phyloP scores from a whole-genome alignment of 2,888 invertebrate species.

The Acanthopleura granulata region DNA sequence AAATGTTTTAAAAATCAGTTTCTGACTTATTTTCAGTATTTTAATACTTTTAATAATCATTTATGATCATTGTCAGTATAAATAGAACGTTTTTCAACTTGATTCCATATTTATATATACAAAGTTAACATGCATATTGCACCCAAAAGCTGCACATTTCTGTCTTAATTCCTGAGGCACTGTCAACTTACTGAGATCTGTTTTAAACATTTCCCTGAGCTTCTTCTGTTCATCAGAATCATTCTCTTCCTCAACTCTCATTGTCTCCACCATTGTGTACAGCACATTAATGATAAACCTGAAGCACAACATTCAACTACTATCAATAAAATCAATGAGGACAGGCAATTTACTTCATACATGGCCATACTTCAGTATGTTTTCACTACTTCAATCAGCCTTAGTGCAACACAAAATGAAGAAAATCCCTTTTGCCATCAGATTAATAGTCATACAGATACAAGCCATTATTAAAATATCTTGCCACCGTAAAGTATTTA shows the following conservation, averaged over 20 bases:
- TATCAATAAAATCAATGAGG: background rate
- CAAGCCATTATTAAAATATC: no score
- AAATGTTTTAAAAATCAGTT: no score
- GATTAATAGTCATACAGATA: no score
- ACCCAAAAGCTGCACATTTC: background rate
- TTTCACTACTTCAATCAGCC: background rate
- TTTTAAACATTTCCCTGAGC: slow-evolving; percentile 74
- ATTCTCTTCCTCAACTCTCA: slow-evolving; percentile 70
- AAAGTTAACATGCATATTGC: background rate
- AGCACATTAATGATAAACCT: slow-evolving; percentile 89
- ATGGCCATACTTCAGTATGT: background rate
- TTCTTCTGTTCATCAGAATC: slow-evolving; percentile 62
- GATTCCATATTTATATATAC: no score
- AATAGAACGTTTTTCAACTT: no score
- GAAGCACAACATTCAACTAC: background rate
- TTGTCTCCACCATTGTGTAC: slow-evolving; percentile 95
- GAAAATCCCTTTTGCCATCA: no score
- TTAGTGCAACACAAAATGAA: background rate
- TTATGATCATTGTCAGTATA: no score
- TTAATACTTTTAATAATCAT: no score
- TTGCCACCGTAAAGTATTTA: no score
- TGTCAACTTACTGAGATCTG: slow-evolving; percentile 73
- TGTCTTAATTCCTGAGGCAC: background rate
- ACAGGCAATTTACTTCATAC: background rate
- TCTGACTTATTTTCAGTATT: no score